A percentile compares a stretch with the other conserved stretches of the same genome.
Conservation (phyloP, 2,797 vertebrate genomes). For the Gouania willdenowi region DNA sequence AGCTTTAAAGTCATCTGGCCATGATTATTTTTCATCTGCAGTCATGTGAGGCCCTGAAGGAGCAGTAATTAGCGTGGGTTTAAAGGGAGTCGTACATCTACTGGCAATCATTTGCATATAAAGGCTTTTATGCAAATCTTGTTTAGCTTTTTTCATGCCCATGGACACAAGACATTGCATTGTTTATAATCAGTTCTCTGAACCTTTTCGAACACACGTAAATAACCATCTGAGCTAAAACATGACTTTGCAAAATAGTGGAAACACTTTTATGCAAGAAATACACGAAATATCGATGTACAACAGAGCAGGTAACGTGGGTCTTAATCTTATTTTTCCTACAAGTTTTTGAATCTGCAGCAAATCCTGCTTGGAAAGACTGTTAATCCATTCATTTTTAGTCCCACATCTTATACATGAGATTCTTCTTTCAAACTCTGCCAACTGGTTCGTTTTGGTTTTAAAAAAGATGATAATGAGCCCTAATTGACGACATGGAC, state of each 20-base stretch:
- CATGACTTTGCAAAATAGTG: background rate
- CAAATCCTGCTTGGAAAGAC: no score
- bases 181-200: slow-evolving; percentile 12
- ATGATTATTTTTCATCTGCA: slow-evolving; percentile 27
- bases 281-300: no score
- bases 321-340: no score
- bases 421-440: no score
- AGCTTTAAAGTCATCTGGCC: slow-evolving; percentile 12
- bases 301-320: no score
- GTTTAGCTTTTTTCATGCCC: slow-evolving; percentile 28
- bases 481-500: no score
- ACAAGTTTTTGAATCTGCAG: no score
- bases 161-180: slow-evolving; percentile 17
- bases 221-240: background rate
- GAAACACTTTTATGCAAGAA: no score
- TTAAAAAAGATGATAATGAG: no score
- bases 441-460: no score
- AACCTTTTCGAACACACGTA: background rate
- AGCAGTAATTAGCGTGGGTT: slow-evolving; percentile 30
- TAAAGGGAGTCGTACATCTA: slow-evolving; percentile 13
- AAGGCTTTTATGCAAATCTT: slow-evolving; percentile 45
- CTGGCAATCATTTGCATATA: slow-evolving; percentile 36
- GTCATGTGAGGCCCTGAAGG: slow-evolving; percentile 39
- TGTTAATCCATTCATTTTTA: no score
- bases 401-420: no score